Evolutionary conservation across 2,888 invertebrate species (phyloP).

Genomic region (Sminthurides aquaticus): DNA sequence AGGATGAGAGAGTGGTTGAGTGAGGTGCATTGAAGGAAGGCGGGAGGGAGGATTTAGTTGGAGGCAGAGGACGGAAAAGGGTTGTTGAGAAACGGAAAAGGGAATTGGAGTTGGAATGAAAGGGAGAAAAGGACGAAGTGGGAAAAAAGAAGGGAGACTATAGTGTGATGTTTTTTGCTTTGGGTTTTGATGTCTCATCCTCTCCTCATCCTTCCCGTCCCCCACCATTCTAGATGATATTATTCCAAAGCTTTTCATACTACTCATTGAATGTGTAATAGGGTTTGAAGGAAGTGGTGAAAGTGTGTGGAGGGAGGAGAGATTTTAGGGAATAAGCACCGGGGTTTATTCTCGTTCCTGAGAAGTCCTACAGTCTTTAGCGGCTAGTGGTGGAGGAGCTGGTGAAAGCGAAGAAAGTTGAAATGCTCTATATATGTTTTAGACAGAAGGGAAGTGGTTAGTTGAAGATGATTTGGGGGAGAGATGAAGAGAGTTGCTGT

Average conservation of each 20-base stretch:
- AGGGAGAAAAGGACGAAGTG: not conserved
- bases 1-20: not conserved
- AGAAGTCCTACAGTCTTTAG: too few species aligned
- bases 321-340: too few species aligned
- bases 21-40: too few species aligned
- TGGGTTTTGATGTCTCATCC: not conserved
- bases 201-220: too few species aligned
- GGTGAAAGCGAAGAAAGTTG: too few species aligned
- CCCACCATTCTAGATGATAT: not conserved
- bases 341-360: too few species aligned
- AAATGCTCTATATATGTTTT: too few species aligned
- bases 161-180: not conserved
- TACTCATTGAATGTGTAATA: not conserved
- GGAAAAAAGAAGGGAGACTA: not conserved
- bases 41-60: not conserved
- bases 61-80: slow-evolving; percentile 14
- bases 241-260: not conserved
- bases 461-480: too few species aligned
- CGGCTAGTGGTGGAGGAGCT: too few species aligned
- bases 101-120: slow-evolving; percentile 13
- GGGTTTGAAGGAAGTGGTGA: not conserved
- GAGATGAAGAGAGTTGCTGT: too few species aligned
- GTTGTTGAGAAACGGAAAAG: slow-evolving; percentile 25
- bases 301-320: slow-evolving; percentile 6
- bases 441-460: too few species aligned